Evolutionary conservation across 2,888 invertebrate species (phyloP).

Genomic region (Syrista parreyssii): DNA sequence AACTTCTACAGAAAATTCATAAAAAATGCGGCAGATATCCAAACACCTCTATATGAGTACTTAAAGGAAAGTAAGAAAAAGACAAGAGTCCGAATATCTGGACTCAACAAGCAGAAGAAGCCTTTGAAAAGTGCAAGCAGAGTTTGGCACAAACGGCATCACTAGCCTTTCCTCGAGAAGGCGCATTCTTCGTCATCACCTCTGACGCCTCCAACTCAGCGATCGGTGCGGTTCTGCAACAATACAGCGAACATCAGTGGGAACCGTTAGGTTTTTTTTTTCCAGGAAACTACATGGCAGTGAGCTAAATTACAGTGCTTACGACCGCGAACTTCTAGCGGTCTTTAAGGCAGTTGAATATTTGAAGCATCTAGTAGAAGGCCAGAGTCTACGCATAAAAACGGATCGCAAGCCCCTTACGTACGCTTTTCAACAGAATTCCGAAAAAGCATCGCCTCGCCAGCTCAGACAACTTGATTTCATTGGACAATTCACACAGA

Average conservation of each 20-base stretch:
- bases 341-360: no score
- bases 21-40: constrained; percentile 17
- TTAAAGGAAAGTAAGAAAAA: neutral
- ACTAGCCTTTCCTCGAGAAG: constrained; percentile 18
- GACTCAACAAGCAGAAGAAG: constrained; percentile 13
- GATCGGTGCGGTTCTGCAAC: no score
- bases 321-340: no score
- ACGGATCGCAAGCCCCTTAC: no score
- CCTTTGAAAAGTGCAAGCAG: constrained; percentile 20
- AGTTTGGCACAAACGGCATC: constrained; percentile 13
- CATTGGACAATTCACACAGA: constrained; percentile 6
- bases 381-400: no score
- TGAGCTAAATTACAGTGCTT: no score
- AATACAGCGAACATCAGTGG: no score
- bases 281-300: neutral
- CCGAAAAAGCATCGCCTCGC: no score
- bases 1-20: constrained; percentile 10
- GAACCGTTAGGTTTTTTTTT: neutral
- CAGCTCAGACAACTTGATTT: no score
- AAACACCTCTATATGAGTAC: neutral
- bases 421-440: no score
- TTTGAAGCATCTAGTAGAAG: no score
- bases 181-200: constrained; percentile 15
- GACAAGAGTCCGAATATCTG: constrained; percentile 19
- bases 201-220: constrained; percentile 15